These are phyloP conservation scores for Pseudomyrmex concolor DNA, from an alignment of 1,140 invertebrate genomes.

Conservation along the genomic window DNA sequence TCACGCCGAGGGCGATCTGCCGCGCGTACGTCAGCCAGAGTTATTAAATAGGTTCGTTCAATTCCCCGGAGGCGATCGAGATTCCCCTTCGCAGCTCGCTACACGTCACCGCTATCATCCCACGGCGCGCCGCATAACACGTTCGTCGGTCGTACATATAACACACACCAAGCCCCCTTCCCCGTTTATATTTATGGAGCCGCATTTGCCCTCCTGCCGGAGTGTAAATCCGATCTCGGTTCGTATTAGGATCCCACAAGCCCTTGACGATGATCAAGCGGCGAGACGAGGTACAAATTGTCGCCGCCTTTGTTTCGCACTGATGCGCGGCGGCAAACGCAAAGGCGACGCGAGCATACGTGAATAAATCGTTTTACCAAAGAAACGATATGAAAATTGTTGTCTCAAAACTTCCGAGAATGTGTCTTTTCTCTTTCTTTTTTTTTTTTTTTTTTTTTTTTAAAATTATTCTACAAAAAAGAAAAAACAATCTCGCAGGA, in stretches of 20 bases:
- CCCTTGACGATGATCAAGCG: constrained; percentile 11
- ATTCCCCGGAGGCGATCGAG: constrained; percentile 73
- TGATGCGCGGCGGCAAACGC: neutral
- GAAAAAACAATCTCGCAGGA: neutral
- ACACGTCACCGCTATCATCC: constrained; percentile 58
- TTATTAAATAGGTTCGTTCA: constrained; percentile 77
- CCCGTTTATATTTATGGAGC: constrained; percentile 65
- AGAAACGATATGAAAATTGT: neutral
- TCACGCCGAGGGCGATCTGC: constrained; percentile 65
- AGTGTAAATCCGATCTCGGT: constrained; percentile 69
- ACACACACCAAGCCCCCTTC: neutral
- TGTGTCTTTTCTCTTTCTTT: neutral
- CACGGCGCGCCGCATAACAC: constrained; percentile 49
- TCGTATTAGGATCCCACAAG: constrained; percentile 34
- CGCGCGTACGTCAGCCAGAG: constrained; percentile 65
- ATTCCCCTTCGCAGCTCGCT: constrained; percentile 62
- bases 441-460: neutral
- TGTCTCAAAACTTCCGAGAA: no score
- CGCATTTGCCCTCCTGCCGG: constrained; percentile 50
- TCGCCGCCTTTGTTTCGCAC: neutral
- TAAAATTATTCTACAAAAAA: neutral
- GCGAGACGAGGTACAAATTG: neutral
- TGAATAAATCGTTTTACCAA: neutral
- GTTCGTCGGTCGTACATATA: constrained; percentile 4
- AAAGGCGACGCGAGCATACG: neutral